Base-by-base conservation (phyloP, 2,888 invertebrate genomes). In the Latrodectus elegans region DNA sequence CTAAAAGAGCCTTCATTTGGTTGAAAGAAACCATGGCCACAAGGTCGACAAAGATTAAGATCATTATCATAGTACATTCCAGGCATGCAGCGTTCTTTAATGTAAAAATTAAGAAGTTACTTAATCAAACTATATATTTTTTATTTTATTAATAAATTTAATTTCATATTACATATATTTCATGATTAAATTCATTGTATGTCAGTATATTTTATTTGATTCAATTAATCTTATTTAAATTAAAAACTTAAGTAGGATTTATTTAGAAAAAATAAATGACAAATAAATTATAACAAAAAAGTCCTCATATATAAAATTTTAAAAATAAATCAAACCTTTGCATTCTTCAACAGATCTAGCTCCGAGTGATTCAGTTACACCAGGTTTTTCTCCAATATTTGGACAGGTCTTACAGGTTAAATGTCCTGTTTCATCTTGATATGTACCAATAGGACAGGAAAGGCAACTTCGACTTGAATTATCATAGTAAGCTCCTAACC, bases 21-120 rank as follows among this genome's bases (percentile, higher is more conserved):
- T 92, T 98, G 99, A 92, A 95, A 99, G 91, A 97, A 97, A 2
- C 98, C 98, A 91, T 97, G 96, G 0, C 98, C 98, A 92, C 99
- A 99, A 90, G 96, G 96, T 78, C 96, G 94, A 91, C 99, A 99
- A 1, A 97, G 94, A 68, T 97, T 97, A 0, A 96, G 95, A 70
- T 95, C 95, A 65, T 96, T 96, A 91, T 98, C 97, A 92, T 97
- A 97, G 93, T 96, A 98, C 93, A 98, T 97, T 88, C 98, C 98
- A 88, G 97, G 96, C 8, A 97, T 96, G 92, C 98, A 99, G 89
- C 96, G 95, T 93, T 97, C 97, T 89, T 22, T 38, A 38, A 38
- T 38, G 38, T 38, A 38, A 38, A 14, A 79, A 70, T 22, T n/a
- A 91, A 90, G 90, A 68, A 67, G 12, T 12, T n/a, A 38, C 38